Conservation (phyloP, 2,888 invertebrate species). For the Chrysopilus asiliformis region DNA sequence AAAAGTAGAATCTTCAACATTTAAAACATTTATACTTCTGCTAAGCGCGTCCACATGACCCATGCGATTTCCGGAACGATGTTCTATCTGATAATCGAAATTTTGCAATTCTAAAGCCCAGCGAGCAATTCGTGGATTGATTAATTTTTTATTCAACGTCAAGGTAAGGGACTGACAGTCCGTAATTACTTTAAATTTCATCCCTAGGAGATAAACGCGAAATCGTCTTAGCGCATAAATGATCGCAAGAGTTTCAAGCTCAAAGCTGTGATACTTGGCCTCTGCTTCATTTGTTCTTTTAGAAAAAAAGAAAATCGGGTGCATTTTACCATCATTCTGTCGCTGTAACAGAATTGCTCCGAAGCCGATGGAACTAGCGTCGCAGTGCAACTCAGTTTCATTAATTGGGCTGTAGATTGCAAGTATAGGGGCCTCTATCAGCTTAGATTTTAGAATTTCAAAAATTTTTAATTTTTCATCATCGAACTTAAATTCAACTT, state of each 20-base stretch:
- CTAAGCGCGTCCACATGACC: constrained; percentile 23
- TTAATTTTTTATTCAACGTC: too few species aligned
- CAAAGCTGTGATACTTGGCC: constrained; percentile 21
- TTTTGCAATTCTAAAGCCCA: constrained; percentile 15
- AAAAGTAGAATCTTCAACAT: background rate
- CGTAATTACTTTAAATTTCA: constrained; percentile 20
- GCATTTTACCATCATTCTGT: constrained; percentile 15
- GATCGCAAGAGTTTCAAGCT: constrained; percentile 21
- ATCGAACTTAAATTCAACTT: too few species aligned
- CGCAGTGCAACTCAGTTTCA: too few species aligned
- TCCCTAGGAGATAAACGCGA: constrained; percentile 17
- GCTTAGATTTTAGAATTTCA: too few species aligned
- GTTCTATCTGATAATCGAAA: constrained; percentile 16
- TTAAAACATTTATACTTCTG: background rate
- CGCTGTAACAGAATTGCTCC: constrained; percentile 19
- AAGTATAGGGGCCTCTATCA: too few species aligned
- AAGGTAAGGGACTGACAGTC: too few species aligned
- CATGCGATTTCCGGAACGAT: constrained; percentile 17
- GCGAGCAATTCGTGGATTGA: too few species aligned
- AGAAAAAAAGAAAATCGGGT: constrained; percentile 22
- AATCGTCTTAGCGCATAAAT: constrained; percentile 20
- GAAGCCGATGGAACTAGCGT: too few species aligned
- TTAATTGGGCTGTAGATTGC: too few species aligned
- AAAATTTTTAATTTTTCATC: too few species aligned
- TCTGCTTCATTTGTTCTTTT: constrained; percentile 19